These are phyloP conservation scores for Marronus borbonicus DNA, from an alignment of 2,888 invertebrate species.

Conservation along the genomic window DNA sequence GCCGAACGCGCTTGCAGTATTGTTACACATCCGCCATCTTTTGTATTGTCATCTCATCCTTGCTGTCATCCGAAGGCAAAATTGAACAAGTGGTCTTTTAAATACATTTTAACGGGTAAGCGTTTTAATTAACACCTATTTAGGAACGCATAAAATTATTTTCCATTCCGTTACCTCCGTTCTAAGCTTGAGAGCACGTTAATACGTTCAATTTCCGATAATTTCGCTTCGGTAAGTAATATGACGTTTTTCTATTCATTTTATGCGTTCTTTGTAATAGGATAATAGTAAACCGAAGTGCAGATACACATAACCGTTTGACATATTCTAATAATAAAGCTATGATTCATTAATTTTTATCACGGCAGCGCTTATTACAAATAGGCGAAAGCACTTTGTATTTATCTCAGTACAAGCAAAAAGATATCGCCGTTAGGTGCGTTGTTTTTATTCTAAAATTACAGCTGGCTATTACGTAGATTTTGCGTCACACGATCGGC, in stretches of 20 bases:
- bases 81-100: constrained; percentile 50
- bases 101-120: constrained; percentile 31
- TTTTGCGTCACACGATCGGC: constrained; percentile 30
- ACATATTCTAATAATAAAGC: constrained; percentile 40
- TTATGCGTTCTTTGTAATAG: constrained; percentile 39
- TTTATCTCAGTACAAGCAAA: constrained; percentile 8
- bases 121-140: constrained; percentile 5
- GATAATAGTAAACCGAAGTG: no score
- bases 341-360: constrained; percentile 29
- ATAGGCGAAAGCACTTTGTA: constrained; percentile 10
- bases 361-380: background rate
- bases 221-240: background rate
- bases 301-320: constrained; percentile 11
- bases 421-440: background rate
- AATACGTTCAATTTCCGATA: background rate
- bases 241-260: constrained; percentile 37
- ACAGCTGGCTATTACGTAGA: constrained; percentile 38
- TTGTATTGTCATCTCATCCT: constrained; percentile 49
- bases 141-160: background rate
- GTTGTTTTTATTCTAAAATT: constrained; percentile 35
- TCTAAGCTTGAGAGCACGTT: background rate
- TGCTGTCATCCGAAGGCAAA: constrained; percentile 42
- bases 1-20: constrained; percentile 11
- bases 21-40: constrained; percentile 50
- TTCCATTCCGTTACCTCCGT: background rate